Evolutionary conservation across 2,113 vertebrate species (phyloP).

Genomic region (Hylia prasina): DNA sequence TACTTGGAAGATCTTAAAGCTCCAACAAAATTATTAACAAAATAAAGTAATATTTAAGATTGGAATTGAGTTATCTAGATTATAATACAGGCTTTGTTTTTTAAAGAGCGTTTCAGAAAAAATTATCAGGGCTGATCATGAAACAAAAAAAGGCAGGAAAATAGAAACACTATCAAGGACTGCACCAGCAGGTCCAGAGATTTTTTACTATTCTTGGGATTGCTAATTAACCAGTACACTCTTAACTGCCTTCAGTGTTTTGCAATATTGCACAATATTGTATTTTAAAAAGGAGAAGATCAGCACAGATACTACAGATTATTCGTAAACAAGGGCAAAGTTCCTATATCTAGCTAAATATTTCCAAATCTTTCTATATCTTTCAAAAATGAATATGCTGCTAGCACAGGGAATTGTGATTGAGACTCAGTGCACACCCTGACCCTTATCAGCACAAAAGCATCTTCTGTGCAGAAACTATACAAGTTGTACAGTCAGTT

Average conservation of each 20-base stretch:
- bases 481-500: neutral
- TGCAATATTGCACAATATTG: neutral
- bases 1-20: neutral
- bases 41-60: neutral
- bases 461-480: neutral
- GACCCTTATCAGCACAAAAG: neutral
- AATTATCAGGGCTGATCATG: neutral
- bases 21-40: neutral
- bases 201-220: neutral
- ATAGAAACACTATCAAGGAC: neutral
- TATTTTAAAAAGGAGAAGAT: neutral
- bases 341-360: neutral
- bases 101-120: neutral
- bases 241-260: neutral
- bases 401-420: neutral
- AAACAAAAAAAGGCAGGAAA: neutral
- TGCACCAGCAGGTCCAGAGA: neutral
- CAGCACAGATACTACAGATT: neutral
- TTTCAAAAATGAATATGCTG: neutral
- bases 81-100: neutral
- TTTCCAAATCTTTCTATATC: neutral
- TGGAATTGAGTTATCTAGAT: neutral
- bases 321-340: neutral
- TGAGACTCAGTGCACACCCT: neutral
- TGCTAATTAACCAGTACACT: neutral